Evolutionary conservation across 1,140 invertebrate genomes (phyloP).

Genomic region (Scaptodrosophila lebanonensis): DNA sequence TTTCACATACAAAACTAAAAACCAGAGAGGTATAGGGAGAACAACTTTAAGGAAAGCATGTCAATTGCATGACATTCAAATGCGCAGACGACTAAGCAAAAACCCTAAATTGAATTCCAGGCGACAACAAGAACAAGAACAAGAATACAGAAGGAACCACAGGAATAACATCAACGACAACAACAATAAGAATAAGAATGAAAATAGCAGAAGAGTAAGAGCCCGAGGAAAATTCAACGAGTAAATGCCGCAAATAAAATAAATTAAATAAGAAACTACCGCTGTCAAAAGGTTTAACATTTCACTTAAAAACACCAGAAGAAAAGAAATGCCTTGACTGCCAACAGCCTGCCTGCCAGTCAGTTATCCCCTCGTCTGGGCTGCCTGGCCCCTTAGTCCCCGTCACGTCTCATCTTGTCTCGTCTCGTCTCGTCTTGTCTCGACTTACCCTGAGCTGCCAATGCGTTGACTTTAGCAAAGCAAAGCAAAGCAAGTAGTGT

Average conservation of each 20-base stretch:
- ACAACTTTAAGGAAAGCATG: conserved; percentile 49
- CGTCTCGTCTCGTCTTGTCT: too few species aligned
- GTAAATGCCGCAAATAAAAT: conserved; percentile 74
- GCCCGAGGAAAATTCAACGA: conserved; percentile 29
- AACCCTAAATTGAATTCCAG: conserved; percentile 66
- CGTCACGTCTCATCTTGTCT: too few species aligned
- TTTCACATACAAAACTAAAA: conserved; percentile 45
- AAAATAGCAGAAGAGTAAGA: conserved; percentile 4
- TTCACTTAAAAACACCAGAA: conserved; percentile 67
- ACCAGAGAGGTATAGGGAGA: conserved; percentile 1
- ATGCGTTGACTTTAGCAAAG: too few species aligned
- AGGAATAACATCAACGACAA: conserved; percentile 20
- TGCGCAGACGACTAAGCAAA: conserved; percentile 62
- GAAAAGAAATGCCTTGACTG: conserved; percentile 17
- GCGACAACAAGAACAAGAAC: neutral
- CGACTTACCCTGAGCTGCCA: too few species aligned
- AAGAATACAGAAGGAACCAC: too few species aligned
- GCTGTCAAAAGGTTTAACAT: conserved; percentile 74
- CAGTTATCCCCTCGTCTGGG: too few species aligned
- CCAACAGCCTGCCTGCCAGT: too few species aligned
- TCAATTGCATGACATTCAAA: conserved; percentile 69
- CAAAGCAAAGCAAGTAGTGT: too few species aligned
- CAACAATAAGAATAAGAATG: conserved; percentile 6
- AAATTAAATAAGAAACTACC: conserved; percentile 75
- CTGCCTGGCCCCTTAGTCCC: too few species aligned